Evolutionary conservation across 2,888 invertebrate genomes (phyloP).

Genomic region (Plemyria rubiginata): DNA sequence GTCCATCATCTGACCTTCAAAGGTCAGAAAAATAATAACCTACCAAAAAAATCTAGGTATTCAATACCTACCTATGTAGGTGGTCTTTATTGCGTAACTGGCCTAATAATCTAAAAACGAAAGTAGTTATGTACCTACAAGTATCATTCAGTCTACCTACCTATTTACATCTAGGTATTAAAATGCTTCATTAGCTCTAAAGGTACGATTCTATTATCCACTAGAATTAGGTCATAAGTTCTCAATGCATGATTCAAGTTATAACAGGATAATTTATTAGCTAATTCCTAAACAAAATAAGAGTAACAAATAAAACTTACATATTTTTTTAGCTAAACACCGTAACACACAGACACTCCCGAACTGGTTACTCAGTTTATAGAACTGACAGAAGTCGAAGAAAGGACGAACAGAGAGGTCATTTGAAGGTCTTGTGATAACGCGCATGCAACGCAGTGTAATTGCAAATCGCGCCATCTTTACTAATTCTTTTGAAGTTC

Average conservation of each 20-base stretch:
- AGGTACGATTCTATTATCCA: not conserved
- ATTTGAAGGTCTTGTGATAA: slow-evolving; percentile 80
- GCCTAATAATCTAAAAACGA: not conserved
- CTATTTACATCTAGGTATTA: slow-evolving; percentile 11
- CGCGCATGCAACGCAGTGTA: slow-evolving; percentile 25
- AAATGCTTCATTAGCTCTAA: slow-evolving; percentile 23
- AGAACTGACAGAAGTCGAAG: slow-evolving; percentile 71
- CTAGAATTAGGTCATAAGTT: not conserved
- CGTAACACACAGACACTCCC: slow-evolving; percentile 70
- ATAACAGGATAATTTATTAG: not conserved
- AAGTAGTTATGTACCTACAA: slow-evolving; percentile 2
- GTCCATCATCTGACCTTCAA: slow-evolving; percentile 66
- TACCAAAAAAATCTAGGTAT: no score
- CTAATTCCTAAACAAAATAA: slow-evolving; percentile 4
- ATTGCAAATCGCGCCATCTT: slow-evolving; percentile 17
- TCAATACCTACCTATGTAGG: no score
- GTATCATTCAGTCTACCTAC: slow-evolving; percentile 9
- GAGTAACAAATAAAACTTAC: slow-evolving; percentile 47
- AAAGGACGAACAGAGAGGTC: slow-evolving; percentile 78
- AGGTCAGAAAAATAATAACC: slow-evolving; percentile 56
- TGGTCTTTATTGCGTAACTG: no score
- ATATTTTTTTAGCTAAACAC: slow-evolving; percentile 48
- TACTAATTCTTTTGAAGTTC: slow-evolving; percentile 5
- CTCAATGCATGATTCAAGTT: slow-evolving; percentile 1
- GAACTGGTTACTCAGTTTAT: slow-evolving; percentile 63